Conservation (phyloP, 2,113 vertebrate genomes). For the Chiloscyllium plagiosum region DNA sequence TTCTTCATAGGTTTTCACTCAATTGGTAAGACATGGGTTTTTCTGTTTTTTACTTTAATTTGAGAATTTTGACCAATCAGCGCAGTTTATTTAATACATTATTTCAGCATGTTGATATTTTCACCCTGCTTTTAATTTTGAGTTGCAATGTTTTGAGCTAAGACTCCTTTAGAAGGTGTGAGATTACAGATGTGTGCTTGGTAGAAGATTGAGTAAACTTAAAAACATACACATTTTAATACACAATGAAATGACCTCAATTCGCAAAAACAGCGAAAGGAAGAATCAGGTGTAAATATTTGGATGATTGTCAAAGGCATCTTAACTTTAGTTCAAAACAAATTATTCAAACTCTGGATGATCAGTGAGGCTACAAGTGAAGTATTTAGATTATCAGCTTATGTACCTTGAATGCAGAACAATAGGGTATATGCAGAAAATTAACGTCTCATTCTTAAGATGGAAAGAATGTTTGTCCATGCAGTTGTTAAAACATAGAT, state of each 20-base stretch:
- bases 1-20: not conserved
- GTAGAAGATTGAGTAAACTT: constrained; percentile 13
- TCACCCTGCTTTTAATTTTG: not conserved
- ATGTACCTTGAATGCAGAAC: not conserved
- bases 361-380: not conserved
- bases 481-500: not conserved
- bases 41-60: too few relatives aligned
- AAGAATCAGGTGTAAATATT: not conserved
- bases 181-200: constrained; percentile 11
- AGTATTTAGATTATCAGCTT: constrained; percentile 15
- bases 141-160: not conserved
- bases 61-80: not conserved
- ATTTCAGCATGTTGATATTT: constrained; percentile 7
- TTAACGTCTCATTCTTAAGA: not conserved
- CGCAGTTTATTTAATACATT: not conserved
- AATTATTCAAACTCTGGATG: not conserved
- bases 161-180: not conserved
- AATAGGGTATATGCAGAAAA: not conserved
- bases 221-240: constrained; percentile 19
- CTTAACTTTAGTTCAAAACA: not conserved
- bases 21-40: not conserved
- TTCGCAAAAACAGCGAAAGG: not conserved
- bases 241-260: constrained; percentile 4
- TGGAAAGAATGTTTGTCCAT: not conserved
- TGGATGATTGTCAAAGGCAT: constrained; percentile 6